Percentiles rank a stretch among this genome's conserved stretches.
Evolutionary conservation across 2,888 invertebrate species (phyloP).

Genomic region (Neuroscelio doddi): DNA sequence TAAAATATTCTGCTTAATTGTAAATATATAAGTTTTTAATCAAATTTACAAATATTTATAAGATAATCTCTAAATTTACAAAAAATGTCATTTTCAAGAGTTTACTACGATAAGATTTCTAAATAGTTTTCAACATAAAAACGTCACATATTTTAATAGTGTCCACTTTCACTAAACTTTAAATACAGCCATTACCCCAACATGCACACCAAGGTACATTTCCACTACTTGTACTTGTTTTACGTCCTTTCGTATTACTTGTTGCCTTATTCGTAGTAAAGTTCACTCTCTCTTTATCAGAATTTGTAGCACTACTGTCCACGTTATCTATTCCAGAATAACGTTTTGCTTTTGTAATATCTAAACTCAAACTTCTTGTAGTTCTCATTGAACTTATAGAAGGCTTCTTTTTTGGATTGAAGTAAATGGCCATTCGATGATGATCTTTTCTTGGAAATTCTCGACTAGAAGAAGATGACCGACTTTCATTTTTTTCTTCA

Average conservation of each 20-base stretch:
- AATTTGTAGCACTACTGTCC: conserved; percentile 67
- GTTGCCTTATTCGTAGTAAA: conserved; percentile 77
- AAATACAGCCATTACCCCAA: conserved; percentile 87
- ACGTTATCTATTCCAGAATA: conserved; percentile 48
- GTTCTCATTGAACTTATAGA: conserved; percentile 60
- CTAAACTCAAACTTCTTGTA: conserved; percentile 59
- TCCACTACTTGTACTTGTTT: conserved; percentile 79
- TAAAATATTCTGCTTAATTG: neutral
- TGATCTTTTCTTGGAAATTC: conserved; percentile 70
- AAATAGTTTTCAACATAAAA: too few relatives aligned
- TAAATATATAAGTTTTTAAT: neutral
- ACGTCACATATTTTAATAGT: too few relatives aligned
- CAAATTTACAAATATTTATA: neutral
- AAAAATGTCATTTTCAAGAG: too few relatives aligned
- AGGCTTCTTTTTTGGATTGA: conserved; percentile 62
- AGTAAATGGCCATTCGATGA: conserved; percentile 59
- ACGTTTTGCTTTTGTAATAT: conserved; percentile 46
- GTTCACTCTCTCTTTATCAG: conserved; percentile 80
- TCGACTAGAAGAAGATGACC: conserved; percentile 71
- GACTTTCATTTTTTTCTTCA: conserved; percentile 65
- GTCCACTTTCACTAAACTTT: conserved; percentile 43
- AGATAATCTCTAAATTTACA: neutral
- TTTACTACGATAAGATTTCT: too few relatives aligned
- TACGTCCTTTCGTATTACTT: conserved; percentile 74
- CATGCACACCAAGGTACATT: conserved; percentile 89